Evolutionary conservation across 2,888 invertebrate species (phyloP), one percentile per base, ranked within the genome.

Genomic region (Sesamia inferens): DNA sequence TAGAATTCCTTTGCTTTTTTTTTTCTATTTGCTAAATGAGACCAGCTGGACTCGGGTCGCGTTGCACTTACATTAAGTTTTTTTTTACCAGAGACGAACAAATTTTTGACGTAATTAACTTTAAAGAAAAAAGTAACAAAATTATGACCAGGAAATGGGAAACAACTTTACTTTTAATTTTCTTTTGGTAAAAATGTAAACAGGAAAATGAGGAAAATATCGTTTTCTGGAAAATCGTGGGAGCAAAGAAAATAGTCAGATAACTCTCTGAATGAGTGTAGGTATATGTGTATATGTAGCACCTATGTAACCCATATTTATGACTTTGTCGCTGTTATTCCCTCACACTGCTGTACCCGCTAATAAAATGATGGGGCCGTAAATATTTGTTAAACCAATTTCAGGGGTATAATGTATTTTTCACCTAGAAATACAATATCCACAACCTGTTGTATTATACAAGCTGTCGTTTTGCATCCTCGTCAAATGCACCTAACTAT

Each of bases 91-190:
- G 48, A 57, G 42, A 31, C 59, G 22, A 31, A 55, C 39, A 70
- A 71, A n/a, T 68, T 64, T 63, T 68, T 61, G 64, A 71, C 22
- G 54, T 77, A 83, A 71, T 65, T 68, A 59, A 62, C 57, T 57
- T 63, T 55, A 19, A 65, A 78, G 59, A 57, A 67, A 78, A 54
- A 78, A 62, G 24, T n/a, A 5, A 39, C 48, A 54, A 71, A 42
- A 57, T 48, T 19, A 44, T 16, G 13, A 14, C 19, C 7, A 48
- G 54, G 44, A 61, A 65, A 65, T n/a, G 16, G 13, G 22, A 68
- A 65, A 39, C 22, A 78, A 62, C 65, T 68, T 69, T 57, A n/a
- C 58, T 66, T 73, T 57, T 54, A 73, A 68, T 74, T 71, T 78
- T 62, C 16, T 22, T 71, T 68, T 39, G n/a, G 67, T 59, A 44